These are phyloP conservation scores for Nycteola revayana DNA, from an alignment of 2,888 invertebrate species.

Conservation along the genomic window DNA sequence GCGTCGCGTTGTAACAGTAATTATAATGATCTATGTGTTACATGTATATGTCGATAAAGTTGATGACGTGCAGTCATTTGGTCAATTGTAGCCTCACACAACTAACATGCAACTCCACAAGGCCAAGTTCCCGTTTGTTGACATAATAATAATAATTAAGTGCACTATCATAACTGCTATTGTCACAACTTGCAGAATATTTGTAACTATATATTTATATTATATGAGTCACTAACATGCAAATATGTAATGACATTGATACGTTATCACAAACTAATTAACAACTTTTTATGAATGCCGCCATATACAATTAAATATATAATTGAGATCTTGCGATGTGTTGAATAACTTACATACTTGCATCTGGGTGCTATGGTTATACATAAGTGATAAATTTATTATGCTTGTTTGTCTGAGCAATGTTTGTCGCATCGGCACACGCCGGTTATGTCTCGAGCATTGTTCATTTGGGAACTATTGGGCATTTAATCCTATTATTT, in stretches of 20 bases:
- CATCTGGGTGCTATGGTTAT: slow-evolving; percentile 82
- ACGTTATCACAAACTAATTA: slow-evolving; percentile 71
- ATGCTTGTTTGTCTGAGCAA: slow-evolving; percentile 75
- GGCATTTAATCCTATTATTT: slow-evolving; percentile 82
- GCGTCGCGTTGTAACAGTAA: slow-evolving; percentile 48
- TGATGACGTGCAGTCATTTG: slow-evolving; percentile 78
- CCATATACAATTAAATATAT: slow-evolving; percentile 57
- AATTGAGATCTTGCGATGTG: slow-evolving; percentile 57
- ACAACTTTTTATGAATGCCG: slow-evolving; percentile 70
- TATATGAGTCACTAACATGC: slow-evolving; percentile 82
- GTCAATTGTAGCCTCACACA: slow-evolving; percentile 75
- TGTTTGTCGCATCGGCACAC: slow-evolving; percentile 51
- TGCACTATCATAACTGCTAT: slow-evolving; percentile 80
- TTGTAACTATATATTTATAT: slow-evolving; percentile 81
- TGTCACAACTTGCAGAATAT: slow-evolving; percentile 77
- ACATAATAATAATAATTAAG: slow-evolving; percentile 71
- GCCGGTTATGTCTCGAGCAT: slow-evolving; percentile 52
- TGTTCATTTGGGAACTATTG: slow-evolving; percentile 79
- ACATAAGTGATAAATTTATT: slow-evolving; percentile 76
- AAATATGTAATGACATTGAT: slow-evolving; percentile 78
- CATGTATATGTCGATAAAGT: slow-evolving; percentile 67
- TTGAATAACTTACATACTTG: slow-evolving; percentile 80
- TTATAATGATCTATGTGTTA: slow-evolving; percentile 28
- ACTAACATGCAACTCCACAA: slow-evolving; percentile 82
- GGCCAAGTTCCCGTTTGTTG: slow-evolving; percentile 80